These are phyloP conservation scores for Gavia stellata DNA, from an alignment of 2,113 vertebrate genomes.

Conservation along the genomic window DNA sequence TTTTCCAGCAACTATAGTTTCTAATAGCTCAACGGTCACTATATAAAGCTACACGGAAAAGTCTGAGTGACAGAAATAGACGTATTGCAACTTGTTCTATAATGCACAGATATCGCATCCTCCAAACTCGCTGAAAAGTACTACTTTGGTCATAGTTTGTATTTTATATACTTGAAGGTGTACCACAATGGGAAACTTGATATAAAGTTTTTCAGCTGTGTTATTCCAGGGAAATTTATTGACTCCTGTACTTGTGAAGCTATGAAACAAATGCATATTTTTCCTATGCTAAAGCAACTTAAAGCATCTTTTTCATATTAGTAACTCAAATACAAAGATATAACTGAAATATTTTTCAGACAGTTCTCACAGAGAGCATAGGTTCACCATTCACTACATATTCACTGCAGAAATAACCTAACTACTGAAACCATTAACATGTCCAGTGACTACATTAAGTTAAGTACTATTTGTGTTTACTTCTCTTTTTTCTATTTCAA, in stretches of 20 bases:
- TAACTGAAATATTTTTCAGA: not conserved
- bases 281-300: not conserved
- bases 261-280: not conserved
- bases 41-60: not conserved
- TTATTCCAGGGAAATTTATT: not conserved
- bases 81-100: not conserved
- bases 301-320: not conserved
- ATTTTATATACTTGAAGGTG: not conserved
- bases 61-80: not conserved
- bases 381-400: not conserved
- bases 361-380: not conserved
- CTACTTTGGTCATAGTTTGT: not conserved
- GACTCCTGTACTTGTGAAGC: not conserved
- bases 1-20: constrained; percentile 5
- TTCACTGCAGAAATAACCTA: not conserved
- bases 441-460: not conserved
- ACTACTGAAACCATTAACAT: not conserved
- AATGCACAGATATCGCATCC: not conserved
- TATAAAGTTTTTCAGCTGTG: not conserved
- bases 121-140: not conserved
- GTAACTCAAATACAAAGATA: not conserved
- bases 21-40: not conserved
- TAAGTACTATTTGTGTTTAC: not conserved
- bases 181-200: not conserved
- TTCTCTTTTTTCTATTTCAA: not conserved